phyloP scores from a whole-genome alignment of 2,113 vertebrate genomes.

The Strigops habroptila region DNA sequence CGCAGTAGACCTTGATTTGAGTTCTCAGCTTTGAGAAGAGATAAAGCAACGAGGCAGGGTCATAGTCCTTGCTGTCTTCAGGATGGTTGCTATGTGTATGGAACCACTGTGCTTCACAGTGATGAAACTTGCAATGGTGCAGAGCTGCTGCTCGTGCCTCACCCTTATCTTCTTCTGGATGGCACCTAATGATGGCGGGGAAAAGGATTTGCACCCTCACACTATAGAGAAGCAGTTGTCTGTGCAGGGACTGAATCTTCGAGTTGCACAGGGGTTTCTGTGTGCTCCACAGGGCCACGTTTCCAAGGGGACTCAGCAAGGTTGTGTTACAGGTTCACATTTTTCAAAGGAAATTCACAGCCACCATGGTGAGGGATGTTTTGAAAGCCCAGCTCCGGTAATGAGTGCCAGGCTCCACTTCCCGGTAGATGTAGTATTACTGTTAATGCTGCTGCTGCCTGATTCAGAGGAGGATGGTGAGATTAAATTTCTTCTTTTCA shows the following conservation, averaged over 20 bases:
- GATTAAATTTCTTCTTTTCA: background rate
- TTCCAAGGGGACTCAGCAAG: background rate
- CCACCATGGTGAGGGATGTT: background rate
- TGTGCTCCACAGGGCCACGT: background rate
- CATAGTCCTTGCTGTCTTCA: background rate
- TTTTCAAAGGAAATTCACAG: background rate
- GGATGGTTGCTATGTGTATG: rapidly evolving
- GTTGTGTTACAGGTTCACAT: background rate
- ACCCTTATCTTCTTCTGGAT: background rate
- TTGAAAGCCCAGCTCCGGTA: background rate
- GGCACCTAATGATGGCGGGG: background rate
- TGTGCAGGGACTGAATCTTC: background rate
- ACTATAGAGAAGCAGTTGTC: background rate
- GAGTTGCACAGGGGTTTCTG: background rate
- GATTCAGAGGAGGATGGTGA: background rate
- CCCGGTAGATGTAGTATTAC: background rate
- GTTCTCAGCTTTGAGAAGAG: background rate
- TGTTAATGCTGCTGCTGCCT: background rate
- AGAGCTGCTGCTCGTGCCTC: background rate
- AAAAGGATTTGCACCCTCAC: background rate
- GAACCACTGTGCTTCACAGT: background rate
- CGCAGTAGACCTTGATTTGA: background rate
- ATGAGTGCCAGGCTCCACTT: background rate
- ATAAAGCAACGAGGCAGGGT: rapidly evolving
- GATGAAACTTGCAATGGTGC: background rate